Evolutionary conservation across 2,888 invertebrate genomes (phyloP).

Genomic region (Epirrhoe alternata): DNA sequence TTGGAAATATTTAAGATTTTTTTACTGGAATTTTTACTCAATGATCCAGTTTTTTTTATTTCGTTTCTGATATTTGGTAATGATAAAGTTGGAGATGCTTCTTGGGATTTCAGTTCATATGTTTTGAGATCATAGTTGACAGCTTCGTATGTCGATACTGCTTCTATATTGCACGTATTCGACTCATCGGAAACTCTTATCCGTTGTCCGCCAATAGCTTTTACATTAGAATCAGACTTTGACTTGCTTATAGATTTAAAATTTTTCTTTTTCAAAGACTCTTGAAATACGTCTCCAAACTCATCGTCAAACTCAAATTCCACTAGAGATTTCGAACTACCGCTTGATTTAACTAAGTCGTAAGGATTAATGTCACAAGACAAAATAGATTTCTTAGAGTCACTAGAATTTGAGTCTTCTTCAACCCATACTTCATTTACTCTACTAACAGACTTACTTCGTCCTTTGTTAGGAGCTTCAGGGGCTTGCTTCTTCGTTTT

Average conservation of each 20-base stretch:
- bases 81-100: slow-evolving; percentile 62
- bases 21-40: slow-evolving; percentile 71
- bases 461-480: slow-evolving; percentile 69
- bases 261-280: slow-evolving; percentile 67
- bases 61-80: slow-evolving; percentile 80
- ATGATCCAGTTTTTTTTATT: slow-evolving; percentile 65
- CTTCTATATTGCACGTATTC: slow-evolving; percentile 68
- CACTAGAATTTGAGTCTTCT: slow-evolving; percentile 64
- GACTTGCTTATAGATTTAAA: slow-evolving; percentile 62
- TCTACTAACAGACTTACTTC: slow-evolving; percentile 80
- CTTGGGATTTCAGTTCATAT: slow-evolving; percentile 68
- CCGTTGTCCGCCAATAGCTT: slow-evolving; percentile 89
- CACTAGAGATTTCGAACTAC: slow-evolving; percentile 76
- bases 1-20: slow-evolving; percentile 63
- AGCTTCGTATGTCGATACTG: slow-evolving; percentile 77
- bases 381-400: slow-evolving; percentile 88
- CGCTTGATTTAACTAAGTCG: slow-evolving; percentile 88
- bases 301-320: slow-evolving; percentile 84
- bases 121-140: slow-evolving; percentile 80
- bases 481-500: slow-evolving; percentile 82
- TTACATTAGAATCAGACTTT: slow-evolving; percentile 81
- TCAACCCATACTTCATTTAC: slow-evolving; percentile 80
- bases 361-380: slow-evolving; percentile 95
- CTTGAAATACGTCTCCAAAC: slow-evolving; percentile 73
- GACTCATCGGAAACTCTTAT: slow-evolving; percentile 87